These are phyloP conservation scores for Trissolcus japonicus DNA, from an alignment of 2,888 invertebrate species.

Conservation along the genomic window DNA sequence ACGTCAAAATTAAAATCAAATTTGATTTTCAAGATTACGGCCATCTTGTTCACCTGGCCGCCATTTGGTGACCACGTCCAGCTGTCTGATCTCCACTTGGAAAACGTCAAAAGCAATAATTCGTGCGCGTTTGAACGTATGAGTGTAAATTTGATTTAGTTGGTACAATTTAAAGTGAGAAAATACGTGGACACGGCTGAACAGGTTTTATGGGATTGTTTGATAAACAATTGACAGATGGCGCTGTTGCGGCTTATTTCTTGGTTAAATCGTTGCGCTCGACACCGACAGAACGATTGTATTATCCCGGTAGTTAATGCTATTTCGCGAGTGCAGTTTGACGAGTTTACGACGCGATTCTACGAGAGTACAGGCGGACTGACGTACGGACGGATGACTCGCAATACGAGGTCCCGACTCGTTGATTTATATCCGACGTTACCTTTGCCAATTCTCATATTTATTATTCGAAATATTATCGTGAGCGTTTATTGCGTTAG, in stretches of 20 bases:
- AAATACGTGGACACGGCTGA: constrained; percentile 6
- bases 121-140: no score
- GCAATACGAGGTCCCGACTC: constrained; percentile 61
- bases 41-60: no score
- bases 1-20: no score
- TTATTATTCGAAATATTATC: constrained; percentile 76
- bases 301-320: constrained; percentile 75
- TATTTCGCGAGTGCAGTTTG: constrained; percentile 74
- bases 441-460: constrained; percentile 75
- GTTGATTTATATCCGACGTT: constrained; percentile 75
- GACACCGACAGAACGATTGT: constrained; percentile 70
- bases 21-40: no score
- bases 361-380: constrained; percentile 64
- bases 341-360: constrained; percentile 75
- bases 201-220: constrained; percentile 15
- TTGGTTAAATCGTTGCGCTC: constrained; percentile 49
- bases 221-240: constrained; percentile 33
- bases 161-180: constrained; percentile 10
- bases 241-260: constrained; percentile 25
- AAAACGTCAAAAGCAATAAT: no score
- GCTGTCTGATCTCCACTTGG: no score
- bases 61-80: no score
- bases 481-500: constrained; percentile 74
- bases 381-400: constrained; percentile 60
- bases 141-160: background rate